These are phyloP conservation scores for Lutjanus erythropterus DNA, from an alignment of 2,113 vertebrate species.

Conservation along the genomic window DNA sequence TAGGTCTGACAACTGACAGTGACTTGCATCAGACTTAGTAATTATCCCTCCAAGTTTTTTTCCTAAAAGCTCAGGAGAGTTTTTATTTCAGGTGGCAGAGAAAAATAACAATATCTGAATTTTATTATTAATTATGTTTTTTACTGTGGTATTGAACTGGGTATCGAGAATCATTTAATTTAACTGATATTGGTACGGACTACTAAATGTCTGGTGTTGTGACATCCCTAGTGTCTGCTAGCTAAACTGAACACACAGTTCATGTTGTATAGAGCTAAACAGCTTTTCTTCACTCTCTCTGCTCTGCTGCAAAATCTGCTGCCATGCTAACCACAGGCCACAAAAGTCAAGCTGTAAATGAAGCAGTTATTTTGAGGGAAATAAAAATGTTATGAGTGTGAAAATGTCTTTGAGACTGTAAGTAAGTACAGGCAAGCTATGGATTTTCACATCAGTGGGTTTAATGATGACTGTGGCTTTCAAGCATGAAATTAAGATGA, in stretches of 20 bases:
- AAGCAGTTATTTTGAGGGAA: neutral
- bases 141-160: too few species aligned
- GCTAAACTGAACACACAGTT: neutral
- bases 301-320: neutral
- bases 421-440: neutral
- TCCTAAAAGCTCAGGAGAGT: too few species aligned
- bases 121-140: too few species aligned
- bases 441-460: slow-evolving; percentile 2
- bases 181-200: too few species aligned
- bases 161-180: too few species aligned
- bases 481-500: slow-evolving; percentile 20
- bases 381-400: neutral
- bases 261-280: neutral
- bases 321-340: neutral
- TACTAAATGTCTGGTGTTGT: too few species aligned
- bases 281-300: neutral
- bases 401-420: neutral
- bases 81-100: too few species aligned
- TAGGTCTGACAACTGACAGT: too few species aligned
- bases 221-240: too few species aligned
- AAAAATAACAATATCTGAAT: too few species aligned
- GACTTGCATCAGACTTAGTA: too few species aligned
- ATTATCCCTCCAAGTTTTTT: too few species aligned
- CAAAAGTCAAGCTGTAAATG: neutral
- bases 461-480: neutral